A percentile compares a stretch with the other conserved stretches of the same genome.
These are phyloP conservation scores for Pygocentrus nattereri DNA, from an alignment of 2,797 vertebrate genomes.

Conservation along the genomic window DNA sequence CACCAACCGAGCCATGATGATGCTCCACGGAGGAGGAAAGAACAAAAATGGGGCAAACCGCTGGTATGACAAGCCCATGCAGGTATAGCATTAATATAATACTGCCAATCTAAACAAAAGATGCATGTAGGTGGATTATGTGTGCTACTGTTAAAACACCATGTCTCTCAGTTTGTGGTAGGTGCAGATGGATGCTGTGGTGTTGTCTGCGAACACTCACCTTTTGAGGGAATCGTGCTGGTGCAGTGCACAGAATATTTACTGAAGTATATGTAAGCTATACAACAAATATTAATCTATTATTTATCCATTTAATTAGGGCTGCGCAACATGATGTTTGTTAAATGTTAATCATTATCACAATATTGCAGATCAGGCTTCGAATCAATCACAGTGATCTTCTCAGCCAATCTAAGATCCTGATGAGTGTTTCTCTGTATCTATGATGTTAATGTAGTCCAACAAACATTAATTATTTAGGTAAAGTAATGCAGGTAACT, in stretches of 20 bases:
- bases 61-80: conserved; percentile 98
- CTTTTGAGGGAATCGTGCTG: conserved; percentile 94
- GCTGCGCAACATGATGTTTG: background rate
- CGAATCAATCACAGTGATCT: background rate
- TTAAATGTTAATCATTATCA: background rate
- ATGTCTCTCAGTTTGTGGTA: conserved; percentile 87
- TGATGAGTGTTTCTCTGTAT: background rate
- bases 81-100: conserved; percentile 79
- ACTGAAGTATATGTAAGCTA: conserved; percentile 92
- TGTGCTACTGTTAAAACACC: conserved; percentile 7
- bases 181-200: conserved; percentile 92
- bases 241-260: conserved; percentile 94
- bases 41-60: conserved; percentile 90
- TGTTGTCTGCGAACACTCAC: conserved; percentile 93
- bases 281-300: background rate
- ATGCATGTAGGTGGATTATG: background rate
- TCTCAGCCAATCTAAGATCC: background rate
- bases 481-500: background rate
- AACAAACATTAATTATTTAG: background rate
- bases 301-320: conserved; percentile 17
- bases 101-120: background rate
- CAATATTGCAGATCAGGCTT: background rate
- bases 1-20: conserved; percentile 82
- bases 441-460: background rate
- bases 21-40: conserved; percentile 90